phyloP scores from a whole-genome alignment of 1,140 invertebrate genomes.

The Eurosta solidaginis region DNA sequence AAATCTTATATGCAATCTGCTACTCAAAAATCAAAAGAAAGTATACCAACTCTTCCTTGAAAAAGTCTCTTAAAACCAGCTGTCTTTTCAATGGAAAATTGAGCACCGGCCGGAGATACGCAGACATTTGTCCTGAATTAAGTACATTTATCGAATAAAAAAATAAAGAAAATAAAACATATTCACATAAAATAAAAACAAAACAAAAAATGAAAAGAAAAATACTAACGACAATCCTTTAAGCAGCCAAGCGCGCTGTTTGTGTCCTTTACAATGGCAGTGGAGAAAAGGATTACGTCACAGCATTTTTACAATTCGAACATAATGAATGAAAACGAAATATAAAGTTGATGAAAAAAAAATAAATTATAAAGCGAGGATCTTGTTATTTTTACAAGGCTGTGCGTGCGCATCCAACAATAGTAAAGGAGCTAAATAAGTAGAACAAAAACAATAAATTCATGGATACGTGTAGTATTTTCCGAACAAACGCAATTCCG shows the following conservation, averaged over 20 bases:
- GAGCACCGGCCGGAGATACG: constrained; percentile 51
- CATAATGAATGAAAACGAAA: constrained; percentile 1
- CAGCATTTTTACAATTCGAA: constrained; percentile 24
- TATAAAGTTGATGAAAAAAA: background rate
- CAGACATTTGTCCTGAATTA: constrained; percentile 49
- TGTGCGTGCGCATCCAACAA: constrained; percentile 13
- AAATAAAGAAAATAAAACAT: constrained; percentile 8
- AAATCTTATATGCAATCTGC: background rate
- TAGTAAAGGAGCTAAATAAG: background rate
- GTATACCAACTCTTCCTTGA: background rate
- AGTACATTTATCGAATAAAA: constrained; percentile 20
- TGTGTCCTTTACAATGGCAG: background rate
- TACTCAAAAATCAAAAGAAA: background rate
- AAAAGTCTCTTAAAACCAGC: background rate
- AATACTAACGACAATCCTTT: constrained; percentile 8
- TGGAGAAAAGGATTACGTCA: constrained; percentile 2
- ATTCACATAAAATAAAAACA: background rate
- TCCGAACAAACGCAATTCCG: background rate
- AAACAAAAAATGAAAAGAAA: background rate
- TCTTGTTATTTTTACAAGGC: constrained; percentile 23
- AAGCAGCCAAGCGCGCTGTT: background rate
- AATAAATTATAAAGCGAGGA: background rate
- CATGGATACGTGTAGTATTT: constrained; percentile 26
- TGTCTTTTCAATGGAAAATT: background rate
- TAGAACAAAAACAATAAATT: background rate